Percentiles rank a stretch among this genome's conserved stretches.
Evolutionary conservation across 2,113 vertebrate species (phyloP).

Genomic region (Myotis brandtii): DNA sequence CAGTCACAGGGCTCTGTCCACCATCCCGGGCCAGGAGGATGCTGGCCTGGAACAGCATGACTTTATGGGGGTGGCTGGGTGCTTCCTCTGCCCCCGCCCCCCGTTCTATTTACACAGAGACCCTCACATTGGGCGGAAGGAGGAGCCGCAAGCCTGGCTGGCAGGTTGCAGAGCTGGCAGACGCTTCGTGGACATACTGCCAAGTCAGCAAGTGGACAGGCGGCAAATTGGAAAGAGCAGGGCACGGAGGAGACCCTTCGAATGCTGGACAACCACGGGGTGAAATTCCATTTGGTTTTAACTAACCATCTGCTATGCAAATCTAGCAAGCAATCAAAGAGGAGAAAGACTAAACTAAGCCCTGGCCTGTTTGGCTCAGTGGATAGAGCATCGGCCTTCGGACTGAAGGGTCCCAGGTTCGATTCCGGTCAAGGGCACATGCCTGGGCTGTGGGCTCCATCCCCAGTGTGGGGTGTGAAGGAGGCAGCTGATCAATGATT

Average conservation of each 20-base stretch:
- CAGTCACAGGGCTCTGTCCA: conserved; percentile 16
- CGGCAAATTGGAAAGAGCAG: conserved; percentile 72
- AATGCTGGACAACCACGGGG: conserved; percentile 63
- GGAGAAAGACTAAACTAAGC: not conserved
- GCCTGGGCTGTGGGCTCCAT: no score
- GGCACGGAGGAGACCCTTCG: conserved; percentile 8
- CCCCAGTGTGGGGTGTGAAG: no score
- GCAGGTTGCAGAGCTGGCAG: conserved; percentile 51
- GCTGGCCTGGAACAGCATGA: not conserved
- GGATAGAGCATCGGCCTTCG: no score
- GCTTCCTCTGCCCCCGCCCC: not conserved
- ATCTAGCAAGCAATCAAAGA: not conserved
- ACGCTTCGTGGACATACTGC: conserved; percentile 47
- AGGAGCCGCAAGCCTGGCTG: conserved; percentile 59
- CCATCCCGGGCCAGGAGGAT: not conserved
- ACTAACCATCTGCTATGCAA: conserved; percentile 56
- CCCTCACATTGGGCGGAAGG: conserved; percentile 69
- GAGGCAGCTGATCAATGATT: no score
- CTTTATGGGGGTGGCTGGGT: conserved; percentile 44
- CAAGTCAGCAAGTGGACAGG: conserved; percentile 79
- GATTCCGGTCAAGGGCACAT: no score
- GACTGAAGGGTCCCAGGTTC: no score
- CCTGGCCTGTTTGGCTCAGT: no score
- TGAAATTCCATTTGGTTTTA: not conserved
- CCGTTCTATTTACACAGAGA: conserved; percentile 44